Evolutionary conservation across 2,113 vertebrate species (phyloP).

Genomic region (Hymenochirus boettgeri): DNA sequence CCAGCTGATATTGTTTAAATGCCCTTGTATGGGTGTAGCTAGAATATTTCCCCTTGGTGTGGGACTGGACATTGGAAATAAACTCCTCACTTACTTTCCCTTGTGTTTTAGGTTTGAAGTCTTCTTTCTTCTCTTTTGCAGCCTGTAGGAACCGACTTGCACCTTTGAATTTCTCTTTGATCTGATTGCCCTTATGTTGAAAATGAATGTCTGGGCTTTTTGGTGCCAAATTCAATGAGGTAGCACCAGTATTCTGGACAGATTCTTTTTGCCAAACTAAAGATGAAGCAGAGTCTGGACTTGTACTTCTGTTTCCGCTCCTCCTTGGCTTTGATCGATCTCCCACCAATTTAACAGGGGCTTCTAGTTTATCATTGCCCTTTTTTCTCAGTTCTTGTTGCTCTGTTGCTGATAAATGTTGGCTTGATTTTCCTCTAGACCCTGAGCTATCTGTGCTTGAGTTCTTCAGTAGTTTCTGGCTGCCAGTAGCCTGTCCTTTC

Average conservation of each 20-base stretch:
- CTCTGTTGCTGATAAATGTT: not conserved
- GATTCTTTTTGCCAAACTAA: slow-evolving; percentile 1
- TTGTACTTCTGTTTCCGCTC: slow-evolving; percentile 27
- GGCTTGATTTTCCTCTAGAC: slow-evolving; percentile 20
- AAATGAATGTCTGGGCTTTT: not conserved
- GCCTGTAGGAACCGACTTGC: not conserved
- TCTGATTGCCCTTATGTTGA: not conserved
- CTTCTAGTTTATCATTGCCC: slow-evolving; percentile 16
- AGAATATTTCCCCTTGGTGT: too few relatives aligned
- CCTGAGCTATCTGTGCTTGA: slow-evolving; percentile 27
- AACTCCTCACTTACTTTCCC: slow-evolving; percentile 5
- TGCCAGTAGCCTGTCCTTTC: slow-evolving; percentile 43
- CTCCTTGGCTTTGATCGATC: not conserved
- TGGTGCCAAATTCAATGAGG: not conserved
- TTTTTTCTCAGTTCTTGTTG: slow-evolving; percentile 11
- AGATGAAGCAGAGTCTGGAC: slow-evolving; percentile 32
- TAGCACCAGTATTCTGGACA: not conserved
- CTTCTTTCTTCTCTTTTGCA: slow-evolving; percentile 2
- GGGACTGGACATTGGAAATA: too few relatives aligned
- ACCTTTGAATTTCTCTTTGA: not conserved
- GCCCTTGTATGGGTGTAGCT: too few relatives aligned
- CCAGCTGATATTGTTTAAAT: too few relatives aligned
- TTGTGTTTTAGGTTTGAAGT: not conserved
- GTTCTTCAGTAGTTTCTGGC: not conserved
- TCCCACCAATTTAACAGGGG: not conserved